A percentile compares a stretch with the other conserved stretches of the same genome.
phyloP scores from a whole-genome alignment of 2,797 vertebrate species.

The Brachymystax lenok region DNA sequence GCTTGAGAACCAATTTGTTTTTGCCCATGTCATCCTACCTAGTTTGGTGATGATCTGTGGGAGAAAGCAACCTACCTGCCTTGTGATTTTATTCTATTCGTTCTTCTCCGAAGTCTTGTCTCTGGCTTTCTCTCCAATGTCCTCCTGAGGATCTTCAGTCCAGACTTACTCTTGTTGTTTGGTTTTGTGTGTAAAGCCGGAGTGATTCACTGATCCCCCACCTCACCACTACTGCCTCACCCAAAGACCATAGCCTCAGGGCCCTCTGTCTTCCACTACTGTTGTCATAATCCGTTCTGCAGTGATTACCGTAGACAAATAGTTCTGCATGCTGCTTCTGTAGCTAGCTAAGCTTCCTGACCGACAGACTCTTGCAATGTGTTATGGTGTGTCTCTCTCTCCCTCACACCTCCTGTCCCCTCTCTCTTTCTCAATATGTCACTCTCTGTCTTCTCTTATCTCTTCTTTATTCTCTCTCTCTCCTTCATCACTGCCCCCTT shows the following conservation, averaged over 20 bases:
- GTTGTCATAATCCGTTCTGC: constrained; percentile 20
- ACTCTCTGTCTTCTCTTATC: background rate
- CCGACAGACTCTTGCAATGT: background rate
- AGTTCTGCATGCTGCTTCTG: background rate
- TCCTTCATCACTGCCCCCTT: background rate
- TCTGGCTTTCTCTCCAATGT: background rate
- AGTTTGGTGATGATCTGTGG: background rate
- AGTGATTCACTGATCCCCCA: background rate
- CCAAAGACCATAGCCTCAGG: constrained; percentile 41
- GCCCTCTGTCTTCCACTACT: constrained; percentile 15
- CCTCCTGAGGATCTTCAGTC: background rate
- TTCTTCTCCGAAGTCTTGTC: background rate
- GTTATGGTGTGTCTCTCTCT: background rate
- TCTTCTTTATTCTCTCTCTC: background rate
- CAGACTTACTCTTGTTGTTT: background rate
- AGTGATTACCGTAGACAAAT: constrained; percentile 29
- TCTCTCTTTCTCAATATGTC: background rate
- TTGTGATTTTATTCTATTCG: background rate
- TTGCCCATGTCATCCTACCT: background rate
- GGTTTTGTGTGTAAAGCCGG: background rate
- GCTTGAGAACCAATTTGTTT: background rate
- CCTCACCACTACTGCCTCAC: constrained; percentile 31
- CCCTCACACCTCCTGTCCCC: background rate
- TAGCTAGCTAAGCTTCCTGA: background rate
- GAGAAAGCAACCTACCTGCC: background rate